phyloP scores from a whole-genome alignment of 30 jellyfish, hydroid and myxozoan genomes.

The Nemopilema nomurai region DNA sequence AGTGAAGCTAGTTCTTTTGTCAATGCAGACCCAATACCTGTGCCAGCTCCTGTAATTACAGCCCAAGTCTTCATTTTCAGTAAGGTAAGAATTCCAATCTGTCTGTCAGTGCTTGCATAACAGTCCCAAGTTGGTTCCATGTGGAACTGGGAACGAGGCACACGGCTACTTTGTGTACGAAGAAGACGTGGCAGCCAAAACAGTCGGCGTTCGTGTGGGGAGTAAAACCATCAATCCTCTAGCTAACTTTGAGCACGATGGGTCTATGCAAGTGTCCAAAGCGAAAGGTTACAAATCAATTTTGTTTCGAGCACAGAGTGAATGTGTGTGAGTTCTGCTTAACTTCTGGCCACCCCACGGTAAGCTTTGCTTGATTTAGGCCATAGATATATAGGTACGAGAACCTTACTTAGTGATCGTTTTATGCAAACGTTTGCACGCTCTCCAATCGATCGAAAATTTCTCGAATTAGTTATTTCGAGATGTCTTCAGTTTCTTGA shows the following conservation, averaged over 20 bases:
- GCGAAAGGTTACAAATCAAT: constrained; percentile 95
- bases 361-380: constrained; percentile 7
- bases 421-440: no score
- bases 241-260: constrained; percentile 19
- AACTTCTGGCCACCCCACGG: constrained; percentile 86
- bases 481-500: no score
- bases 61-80: constrained; percentile 44
- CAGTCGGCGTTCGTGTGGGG: neutral
- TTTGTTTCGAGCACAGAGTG: constrained; percentile 95
- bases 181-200: constrained; percentile 11
- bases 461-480: no score
- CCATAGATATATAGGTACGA: neutral
- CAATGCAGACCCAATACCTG: constrained; percentile 57
- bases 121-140: neutral
- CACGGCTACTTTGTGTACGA: neutral
- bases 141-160: neutral
- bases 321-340: constrained; percentile 97
- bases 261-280: constrained; percentile 96
- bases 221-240: neutral
- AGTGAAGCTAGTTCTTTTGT: constrained; percentile 39
- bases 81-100: neutral
- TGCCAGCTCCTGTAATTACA: constrained; percentile 62
- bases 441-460: no score
- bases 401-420: no score
- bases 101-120: neutral